Evolutionary conservation across 1,140 invertebrate species (phyloP).

Genomic region (Pogonus chalceus): DNA sequence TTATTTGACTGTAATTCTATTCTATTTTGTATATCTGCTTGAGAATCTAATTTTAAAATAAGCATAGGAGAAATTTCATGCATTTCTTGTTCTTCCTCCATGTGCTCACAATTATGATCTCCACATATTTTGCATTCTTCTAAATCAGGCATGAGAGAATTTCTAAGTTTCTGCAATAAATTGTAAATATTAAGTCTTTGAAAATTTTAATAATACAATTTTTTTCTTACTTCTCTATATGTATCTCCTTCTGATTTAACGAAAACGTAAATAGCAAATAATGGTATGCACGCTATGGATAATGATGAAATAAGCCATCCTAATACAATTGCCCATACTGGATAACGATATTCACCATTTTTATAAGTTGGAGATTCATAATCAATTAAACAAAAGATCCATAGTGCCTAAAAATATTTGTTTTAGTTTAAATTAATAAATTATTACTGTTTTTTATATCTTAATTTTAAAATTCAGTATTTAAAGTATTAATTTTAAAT

Average conservation of each 20-base stretch:
- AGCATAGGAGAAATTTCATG: slow-evolving; percentile 21
- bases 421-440: not conserved
- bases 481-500: too few relatives aligned
- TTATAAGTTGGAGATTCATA: slow-evolving; percentile 73
- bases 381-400: slow-evolving; percentile 79
- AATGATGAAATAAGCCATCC: slow-evolving; percentile 79
- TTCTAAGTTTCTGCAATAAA: slow-evolving; percentile 41
- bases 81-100: slow-evolving; percentile 13
- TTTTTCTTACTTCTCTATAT: slow-evolving; percentile 53
- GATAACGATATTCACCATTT: slow-evolving; percentile 67
- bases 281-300: slow-evolving; percentile 77
- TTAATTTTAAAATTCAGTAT: not conserved
- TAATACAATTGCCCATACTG: slow-evolving; percentile 70
- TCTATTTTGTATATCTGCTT: not conserved
- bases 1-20: not conserved
- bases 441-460: slow-evolving; percentile 6
- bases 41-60: slow-evolving; percentile 7
- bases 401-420: slow-evolving; percentile 51
- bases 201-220: not conserved
- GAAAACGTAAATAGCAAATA: slow-evolving; percentile 64
- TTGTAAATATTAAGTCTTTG: not conserved
- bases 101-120: slow-evolving; percentile 38
- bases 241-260: slow-evolving; percentile 57
- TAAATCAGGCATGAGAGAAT: slow-evolving; percentile 44
- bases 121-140: slow-evolving; percentile 48